Base-by-base conservation (phyloP, 2,113 vertebrate genomes). In the Lophotis ruficrista region DNA sequence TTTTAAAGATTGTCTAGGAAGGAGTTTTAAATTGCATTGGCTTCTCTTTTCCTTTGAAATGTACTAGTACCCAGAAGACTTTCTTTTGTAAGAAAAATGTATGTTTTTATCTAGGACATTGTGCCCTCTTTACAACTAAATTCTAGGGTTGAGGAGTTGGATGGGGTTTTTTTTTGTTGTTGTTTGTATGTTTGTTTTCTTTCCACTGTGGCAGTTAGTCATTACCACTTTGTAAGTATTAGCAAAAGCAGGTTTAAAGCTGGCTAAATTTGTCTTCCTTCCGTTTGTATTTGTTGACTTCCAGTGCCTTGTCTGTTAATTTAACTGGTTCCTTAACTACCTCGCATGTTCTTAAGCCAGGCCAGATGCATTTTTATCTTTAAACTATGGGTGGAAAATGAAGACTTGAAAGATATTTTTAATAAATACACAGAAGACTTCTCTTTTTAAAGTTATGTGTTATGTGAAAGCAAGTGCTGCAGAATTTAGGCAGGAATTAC, bases 401-500 rank as follows among this genome's bases (percentile, higher is more conserved):
- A 62, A 73, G 18, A 3, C 37, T 90, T 73, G 58, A 45, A 70
- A 92, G 31, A 4, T 80, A 28, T 2, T 66, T 87, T 84, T 62
- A 15, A 4, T 51, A 56, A 54, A 50, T 45, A 65, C 9, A 31
- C 14, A 6, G 8, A 85, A 54, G n/a, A 12, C 19, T 69, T 70
- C 21, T 89, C 50, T 22, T 21, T 61, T 80, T 19, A 9, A 13
- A 75, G 14, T 60, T 50, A 7, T 1, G 1, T 48, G 27, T 64
- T 56, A 35, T 0, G 4, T 33, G 89, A 68, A 71, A 47, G 37
- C 8, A 78, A 50, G 60, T 8, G 16, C 89, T 73, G 37, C 33
- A 28, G 54, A 83, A 27, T 23, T 47, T 61, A 13, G 25, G 22
- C 0, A 0, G 30, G 76, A 50, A 23, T 72, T 54, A 5, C 7